Base-by-base conservation (phyloP, 2,113 vertebrate species). In the Archocentrus centrarchus region DNA sequence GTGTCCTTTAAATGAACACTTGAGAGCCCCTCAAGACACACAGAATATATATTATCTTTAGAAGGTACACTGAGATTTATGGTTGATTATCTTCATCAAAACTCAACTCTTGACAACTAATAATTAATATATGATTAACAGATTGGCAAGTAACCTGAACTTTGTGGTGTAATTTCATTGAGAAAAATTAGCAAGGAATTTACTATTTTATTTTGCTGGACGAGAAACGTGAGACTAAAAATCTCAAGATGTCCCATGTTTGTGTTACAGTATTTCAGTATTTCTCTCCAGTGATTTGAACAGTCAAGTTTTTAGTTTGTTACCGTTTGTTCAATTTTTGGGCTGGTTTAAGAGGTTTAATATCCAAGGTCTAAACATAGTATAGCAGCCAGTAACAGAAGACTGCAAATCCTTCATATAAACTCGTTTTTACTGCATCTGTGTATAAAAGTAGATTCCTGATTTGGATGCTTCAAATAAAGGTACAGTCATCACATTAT, bases 221-320 rank as follows among this genome's bases (percentile, higher is more conserved):
- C 11, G 73, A 57, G 80, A 81, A 30, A 70, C 1, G 53, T 70
- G 27, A 59, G 5, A 78, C n/a, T 62, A 6, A 68, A 68, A 55
- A 32, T 73, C 7, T 89, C 11, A 37, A 64, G 18, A 18, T 73
- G 7, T 76, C 68, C 13, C 24, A 44, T 13, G 13, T 30, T 79
- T 83, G 80, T 41, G 47, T 32, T 76, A 27, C 59, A 61, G 60
- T 82, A 11, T 64, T 90, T 6, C 35, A 14, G 24, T 59, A 2
- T 85, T 86, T 80, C 41, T 50, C 57, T 57, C 22, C 62, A 61
- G 81, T 87, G 15, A n/a, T 81, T 84, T 80, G 11, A 41, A 76
- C 20, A 24, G 50, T 66, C 27, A 84, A 66, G 50, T 37, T 58
- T 55, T 79, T 24, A 47, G 15, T 73, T 79, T 30, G 24, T 88